Conservation (phyloP, 2,797 vertebrate genomes). For the Propithecus perrieri region DNA sequence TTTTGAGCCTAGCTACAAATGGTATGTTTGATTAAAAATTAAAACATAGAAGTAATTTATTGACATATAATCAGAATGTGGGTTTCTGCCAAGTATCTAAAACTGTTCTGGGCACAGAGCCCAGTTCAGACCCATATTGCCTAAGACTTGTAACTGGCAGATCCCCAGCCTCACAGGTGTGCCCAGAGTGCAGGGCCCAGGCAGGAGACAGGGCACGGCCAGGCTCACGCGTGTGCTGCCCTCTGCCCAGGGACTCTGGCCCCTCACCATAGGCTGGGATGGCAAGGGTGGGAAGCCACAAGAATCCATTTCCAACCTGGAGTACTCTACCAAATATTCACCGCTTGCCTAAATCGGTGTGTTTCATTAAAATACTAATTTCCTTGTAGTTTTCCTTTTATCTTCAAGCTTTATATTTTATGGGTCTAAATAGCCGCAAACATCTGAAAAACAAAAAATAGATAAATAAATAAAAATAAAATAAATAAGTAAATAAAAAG, state of each 20-base stretch:
- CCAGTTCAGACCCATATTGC: not conserved
- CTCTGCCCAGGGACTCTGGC: no score
- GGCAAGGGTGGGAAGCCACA: rapidly evolving
- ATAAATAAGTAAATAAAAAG: not conserved
- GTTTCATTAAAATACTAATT: not conserved
- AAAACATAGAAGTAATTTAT: conserved; percentile 34
- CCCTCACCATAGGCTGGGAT: rapidly evolving
- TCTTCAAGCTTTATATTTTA: not conserved
- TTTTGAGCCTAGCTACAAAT: conserved; percentile 22
- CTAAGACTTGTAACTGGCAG: not conserved
- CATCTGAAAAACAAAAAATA: not conserved
- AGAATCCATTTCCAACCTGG: not conserved
- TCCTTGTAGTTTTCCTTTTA: not conserved
- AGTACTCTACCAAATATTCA: not conserved
- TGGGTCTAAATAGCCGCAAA: not conserved
- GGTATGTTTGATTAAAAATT: conserved; percentile 34
- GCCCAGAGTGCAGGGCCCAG: not conserved
- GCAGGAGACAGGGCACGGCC: rapidly evolving
- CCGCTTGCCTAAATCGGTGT: not conserved
- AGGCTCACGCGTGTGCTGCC: rapidly evolving
- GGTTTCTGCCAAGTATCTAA: conserved; percentile 23
- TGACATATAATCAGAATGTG: conserved; percentile 5
- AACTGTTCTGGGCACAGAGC: conserved; percentile 25
- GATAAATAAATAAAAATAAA: not conserved
- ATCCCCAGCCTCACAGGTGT: not conserved